phyloP scores from a whole-genome alignment of 2,888 invertebrate species.

The Acanthosoma haemorrhoidale region DNA sequence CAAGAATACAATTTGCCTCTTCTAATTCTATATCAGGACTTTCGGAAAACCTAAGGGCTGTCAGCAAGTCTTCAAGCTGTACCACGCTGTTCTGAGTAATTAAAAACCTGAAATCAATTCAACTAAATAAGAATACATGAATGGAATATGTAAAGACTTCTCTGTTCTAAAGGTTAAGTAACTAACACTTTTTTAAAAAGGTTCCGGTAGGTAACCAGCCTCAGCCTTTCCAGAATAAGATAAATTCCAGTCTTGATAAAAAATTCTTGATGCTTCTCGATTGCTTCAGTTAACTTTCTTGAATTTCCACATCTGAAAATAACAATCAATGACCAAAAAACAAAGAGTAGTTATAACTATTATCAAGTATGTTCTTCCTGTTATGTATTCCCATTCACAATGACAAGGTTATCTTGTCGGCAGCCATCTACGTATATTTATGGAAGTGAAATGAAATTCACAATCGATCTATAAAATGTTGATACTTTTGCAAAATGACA shows the following conservation, averaged over 20 bases:
- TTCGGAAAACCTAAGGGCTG: slow-evolving; percentile 74
- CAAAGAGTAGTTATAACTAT: too few species aligned
- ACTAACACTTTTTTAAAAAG: slow-evolving; percentile 84
- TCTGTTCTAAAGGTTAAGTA: not conserved
- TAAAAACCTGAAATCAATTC: slow-evolving; percentile 51
- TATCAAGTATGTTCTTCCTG: too few species aligned
- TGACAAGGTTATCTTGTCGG: too few species aligned
- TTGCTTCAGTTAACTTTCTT: slow-evolving; percentile 71
- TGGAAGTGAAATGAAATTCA: too few species aligned
- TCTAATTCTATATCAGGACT: slow-evolving; percentile 83
- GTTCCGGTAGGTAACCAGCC: slow-evolving; percentile 91
- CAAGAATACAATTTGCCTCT: slow-evolving; percentile 93
- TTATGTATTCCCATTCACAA: too few species aligned
- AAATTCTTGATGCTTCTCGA: slow-evolving; percentile 81
- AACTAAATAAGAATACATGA: not conserved
- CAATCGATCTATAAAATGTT: too few species aligned
- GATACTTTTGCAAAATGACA: too few species aligned
- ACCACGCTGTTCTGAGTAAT: slow-evolving; percentile 78
- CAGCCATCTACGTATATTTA: too few species aligned
- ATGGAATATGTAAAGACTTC: not conserved
- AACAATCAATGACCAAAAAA: too few species aligned
- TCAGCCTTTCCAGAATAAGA: slow-evolving; percentile 91
- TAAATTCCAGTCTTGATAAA: slow-evolving; percentile 97
- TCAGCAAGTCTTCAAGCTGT: slow-evolving; percentile 75
- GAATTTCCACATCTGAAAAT: slow-evolving; percentile 40